These are phyloP conservation scores for Drosophila neocordata DNA, from an alignment of 1,140 invertebrate species.

Conservation along the genomic window DNA sequence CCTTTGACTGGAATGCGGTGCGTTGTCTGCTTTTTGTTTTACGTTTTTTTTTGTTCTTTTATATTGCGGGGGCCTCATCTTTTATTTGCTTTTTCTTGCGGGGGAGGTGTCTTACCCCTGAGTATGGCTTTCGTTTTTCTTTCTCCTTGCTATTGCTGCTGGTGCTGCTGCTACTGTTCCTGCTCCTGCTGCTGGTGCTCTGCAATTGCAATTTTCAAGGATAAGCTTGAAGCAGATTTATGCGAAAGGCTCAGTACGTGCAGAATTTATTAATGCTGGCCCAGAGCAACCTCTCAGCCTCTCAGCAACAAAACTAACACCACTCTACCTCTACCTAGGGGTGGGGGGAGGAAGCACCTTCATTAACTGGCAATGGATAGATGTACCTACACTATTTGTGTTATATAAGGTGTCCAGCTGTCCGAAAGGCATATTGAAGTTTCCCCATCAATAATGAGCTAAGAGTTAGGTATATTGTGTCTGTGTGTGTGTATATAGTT, in stretches of 20 bases:
- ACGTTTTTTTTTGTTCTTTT: slow-evolving; percentile 23
- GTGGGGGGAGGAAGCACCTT: slow-evolving; percentile 8
- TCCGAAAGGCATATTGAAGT: slow-evolving; percentile 61
- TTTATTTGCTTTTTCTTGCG: too few relatives aligned
- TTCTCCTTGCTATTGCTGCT: slow-evolving; percentile 43
- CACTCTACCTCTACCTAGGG: not conserved
- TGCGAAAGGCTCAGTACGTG: slow-evolving; percentile 76
- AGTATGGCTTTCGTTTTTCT: slow-evolving; percentile 18
- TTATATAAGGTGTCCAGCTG: slow-evolving; percentile 59
- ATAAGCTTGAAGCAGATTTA: slow-evolving; percentile 82
- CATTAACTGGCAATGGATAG: slow-evolving; percentile 48
- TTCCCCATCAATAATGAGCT: slow-evolving; percentile 61
- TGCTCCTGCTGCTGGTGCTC: slow-evolving; percentile 37
- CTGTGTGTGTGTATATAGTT: not conserved
- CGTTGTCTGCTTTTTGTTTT: slow-evolving; percentile 27
- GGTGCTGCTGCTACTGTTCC: slow-evolving; percentile 58
- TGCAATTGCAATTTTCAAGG: slow-evolving; percentile 82
- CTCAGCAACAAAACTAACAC: slow-evolving; percentile 3
- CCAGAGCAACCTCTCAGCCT: slow-evolving; percentile 3
- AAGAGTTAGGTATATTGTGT: not conserved
- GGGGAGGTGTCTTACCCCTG: slow-evolving; percentile 12
- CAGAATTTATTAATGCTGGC: slow-evolving; percentile 73
- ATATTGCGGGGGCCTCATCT: not conserved
- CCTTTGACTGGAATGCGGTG: slow-evolving; percentile 57
- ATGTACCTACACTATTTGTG: slow-evolving; percentile 22